Percentiles rank a stretch among this genome's conserved stretches.
Conservation (phyloP, 2,113 vertebrate species). For the Probosciger aterrimus region DNA sequence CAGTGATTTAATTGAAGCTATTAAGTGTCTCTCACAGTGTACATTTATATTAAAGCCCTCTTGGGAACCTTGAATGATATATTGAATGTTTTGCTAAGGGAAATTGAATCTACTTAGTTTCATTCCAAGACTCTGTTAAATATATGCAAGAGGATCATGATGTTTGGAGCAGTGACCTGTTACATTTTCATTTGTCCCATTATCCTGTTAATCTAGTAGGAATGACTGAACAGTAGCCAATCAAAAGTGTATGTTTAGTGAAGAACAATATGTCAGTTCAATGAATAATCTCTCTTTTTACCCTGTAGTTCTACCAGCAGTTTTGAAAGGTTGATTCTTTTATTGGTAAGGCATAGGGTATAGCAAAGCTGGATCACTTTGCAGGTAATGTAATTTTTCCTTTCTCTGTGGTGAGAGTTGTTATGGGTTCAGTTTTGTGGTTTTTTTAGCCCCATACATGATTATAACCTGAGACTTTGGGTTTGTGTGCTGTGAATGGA, state of each 20-base stretch:
- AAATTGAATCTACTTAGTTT: background rate
- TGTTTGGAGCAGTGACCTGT: background rate
- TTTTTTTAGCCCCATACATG: background rate
- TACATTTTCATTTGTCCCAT: background rate
- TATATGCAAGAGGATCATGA: background rate
- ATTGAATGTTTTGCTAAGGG: background rate
- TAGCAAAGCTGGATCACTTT: background rate
- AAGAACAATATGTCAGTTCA: background rate
- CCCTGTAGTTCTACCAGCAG: fast-evolving
- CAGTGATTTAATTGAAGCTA: background rate
- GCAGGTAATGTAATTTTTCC: background rate
- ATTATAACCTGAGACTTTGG: background rate
- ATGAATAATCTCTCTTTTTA: background rate
- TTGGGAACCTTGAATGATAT: background rate
- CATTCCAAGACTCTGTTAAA: background rate
- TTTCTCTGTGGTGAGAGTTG: background rate
- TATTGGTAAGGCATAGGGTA: background rate
- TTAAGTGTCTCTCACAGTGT: background rate
- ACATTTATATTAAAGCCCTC: background rate
- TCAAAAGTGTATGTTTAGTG: background rate
- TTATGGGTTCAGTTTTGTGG: background rate
- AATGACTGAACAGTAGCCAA: background rate
- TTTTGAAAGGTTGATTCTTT: background rate
- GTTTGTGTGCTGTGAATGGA: background rate
- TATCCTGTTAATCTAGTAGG: background rate